These are phyloP conservation scores for Scortum barcoo DNA, from an alignment of 2,113 vertebrate species.

Conservation along the genomic window DNA sequence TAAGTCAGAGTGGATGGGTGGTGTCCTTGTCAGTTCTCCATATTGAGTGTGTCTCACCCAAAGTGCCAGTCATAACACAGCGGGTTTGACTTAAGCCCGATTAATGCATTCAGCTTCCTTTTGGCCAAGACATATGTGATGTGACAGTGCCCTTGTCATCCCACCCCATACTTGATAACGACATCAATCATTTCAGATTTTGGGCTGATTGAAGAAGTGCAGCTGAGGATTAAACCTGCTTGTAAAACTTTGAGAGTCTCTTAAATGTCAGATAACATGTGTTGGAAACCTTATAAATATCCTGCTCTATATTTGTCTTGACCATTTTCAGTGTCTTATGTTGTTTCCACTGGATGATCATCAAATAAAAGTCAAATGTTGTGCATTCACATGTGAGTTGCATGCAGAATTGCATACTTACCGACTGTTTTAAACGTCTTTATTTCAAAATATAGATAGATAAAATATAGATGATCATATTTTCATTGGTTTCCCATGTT, in stretches of 20 bases:
- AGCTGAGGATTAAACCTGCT: background rate
- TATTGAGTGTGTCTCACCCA: background rate
- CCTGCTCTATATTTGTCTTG: background rate
- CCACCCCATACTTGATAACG: background rate
- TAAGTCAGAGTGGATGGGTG: constrained; percentile 10
- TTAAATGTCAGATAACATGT: background rate
- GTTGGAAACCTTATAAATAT: background rate
- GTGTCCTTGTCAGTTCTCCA: background rate
- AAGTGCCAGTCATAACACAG: background rate
- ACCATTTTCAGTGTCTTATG: background rate
- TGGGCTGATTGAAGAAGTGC: too few species aligned
- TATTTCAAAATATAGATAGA: background rate
- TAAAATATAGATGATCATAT: background rate
- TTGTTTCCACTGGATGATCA: background rate
- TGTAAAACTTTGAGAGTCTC: background rate
- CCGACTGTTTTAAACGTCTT: background rate
- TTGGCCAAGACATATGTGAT: background rate
- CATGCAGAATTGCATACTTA: background rate
- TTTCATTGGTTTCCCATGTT: background rate
- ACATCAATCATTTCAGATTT: background rate
- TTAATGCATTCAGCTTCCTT: background rate
- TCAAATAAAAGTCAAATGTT: background rate
- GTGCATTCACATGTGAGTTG: background rate
- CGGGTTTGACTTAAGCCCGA: background rate
- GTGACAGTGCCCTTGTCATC: background rate